Conservation (phyloP, 2,797 vertebrate genomes). For the Neoniphon sammara region DNA sequence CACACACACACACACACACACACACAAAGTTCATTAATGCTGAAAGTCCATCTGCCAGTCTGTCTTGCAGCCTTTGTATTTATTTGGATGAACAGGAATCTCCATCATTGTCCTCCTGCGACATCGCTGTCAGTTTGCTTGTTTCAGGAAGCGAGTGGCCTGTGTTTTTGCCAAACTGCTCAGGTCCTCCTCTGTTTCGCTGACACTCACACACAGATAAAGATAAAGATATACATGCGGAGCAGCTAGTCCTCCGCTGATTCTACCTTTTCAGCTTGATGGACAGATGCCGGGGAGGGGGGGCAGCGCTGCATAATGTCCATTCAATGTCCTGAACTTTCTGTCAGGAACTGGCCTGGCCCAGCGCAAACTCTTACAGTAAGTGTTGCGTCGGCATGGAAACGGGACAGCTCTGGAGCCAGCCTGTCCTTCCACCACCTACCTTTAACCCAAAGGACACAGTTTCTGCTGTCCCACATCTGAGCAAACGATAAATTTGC, state of each 20-base stretch:
- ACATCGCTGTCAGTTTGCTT: constrained; percentile 42
- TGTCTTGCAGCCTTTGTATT: constrained; percentile 24
- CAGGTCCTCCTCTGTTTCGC: constrained; percentile 39
- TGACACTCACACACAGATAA: constrained; percentile 55
- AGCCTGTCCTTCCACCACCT: constrained; percentile 14
- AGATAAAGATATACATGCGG: constrained; percentile 65
- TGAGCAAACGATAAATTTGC: constrained; percentile 19
- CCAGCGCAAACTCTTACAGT: constrained; percentile 2
- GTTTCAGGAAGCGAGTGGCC: constrained; percentile 46
- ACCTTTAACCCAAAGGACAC: constrained; percentile 17
- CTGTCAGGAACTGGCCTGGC: constrained; percentile 27
- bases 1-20: constrained; percentile 15
- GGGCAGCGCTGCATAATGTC: constrained; percentile 54
- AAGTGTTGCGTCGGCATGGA: constrained; percentile 37
- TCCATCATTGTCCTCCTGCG: constrained; percentile 62
- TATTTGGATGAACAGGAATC: constrained; percentile 55
- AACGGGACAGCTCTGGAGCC: constrained; percentile 32
- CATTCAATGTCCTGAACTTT: constrained; percentile 62
- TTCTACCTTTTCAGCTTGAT: constrained; percentile 65
- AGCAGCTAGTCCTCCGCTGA: constrained; percentile 57
- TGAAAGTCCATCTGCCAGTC: constrained; percentile 5
- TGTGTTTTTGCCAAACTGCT: constrained; percentile 44
- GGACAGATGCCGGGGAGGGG: constrained; percentile 12
- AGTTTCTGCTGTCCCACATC: constrained; percentile 6
- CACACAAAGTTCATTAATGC: constrained; percentile 16